Evolutionary conservation across 2,888 invertebrate genomes (phyloP).

Genomic region (Crepidodera aurea): DNA sequence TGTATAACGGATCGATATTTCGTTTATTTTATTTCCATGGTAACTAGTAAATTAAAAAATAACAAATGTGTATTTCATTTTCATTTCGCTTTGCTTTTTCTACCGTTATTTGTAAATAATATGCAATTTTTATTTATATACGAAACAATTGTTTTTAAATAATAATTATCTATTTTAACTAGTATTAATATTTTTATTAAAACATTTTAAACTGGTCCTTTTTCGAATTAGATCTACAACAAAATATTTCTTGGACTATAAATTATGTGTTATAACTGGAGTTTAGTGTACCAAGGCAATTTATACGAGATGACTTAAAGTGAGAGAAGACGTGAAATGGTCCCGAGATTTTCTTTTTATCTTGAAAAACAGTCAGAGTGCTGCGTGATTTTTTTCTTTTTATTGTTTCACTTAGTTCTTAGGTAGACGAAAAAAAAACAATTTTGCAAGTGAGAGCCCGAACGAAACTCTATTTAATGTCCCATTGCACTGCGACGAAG

Average conservation of each 20-base stretch:
- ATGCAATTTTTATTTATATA: no score
- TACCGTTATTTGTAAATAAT: no score
- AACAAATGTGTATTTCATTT: no score
- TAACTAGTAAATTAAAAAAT: no score
- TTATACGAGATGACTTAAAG: not conserved
- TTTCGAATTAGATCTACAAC: not conserved
- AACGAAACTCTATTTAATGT: conserved; percentile 1
- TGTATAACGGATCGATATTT: no score
- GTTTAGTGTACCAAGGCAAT: conserved; percentile 32
- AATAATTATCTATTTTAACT: no score
- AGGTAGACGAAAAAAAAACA: conserved; percentile 16
- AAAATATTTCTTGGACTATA: conserved; percentile 7
- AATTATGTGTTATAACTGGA: conserved; percentile 22
- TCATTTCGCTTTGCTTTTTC: no score
- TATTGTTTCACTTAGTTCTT: conserved; percentile 19
- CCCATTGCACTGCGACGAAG: not conserved
- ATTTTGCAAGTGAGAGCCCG: conserved; percentile 9
- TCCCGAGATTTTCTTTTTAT: conserved; percentile 3
- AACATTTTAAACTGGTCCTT: not conserved
- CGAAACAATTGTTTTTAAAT: no score
- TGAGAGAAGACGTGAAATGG: not conserved
- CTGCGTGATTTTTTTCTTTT: conserved; percentile 3
- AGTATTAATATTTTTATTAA: no score
- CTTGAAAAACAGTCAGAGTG: conserved; percentile 4
- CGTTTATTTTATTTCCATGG: no score